Base-by-base conservation (phyloP, 2,888 invertebrate species). In the Schizaphis graminum region DNA sequence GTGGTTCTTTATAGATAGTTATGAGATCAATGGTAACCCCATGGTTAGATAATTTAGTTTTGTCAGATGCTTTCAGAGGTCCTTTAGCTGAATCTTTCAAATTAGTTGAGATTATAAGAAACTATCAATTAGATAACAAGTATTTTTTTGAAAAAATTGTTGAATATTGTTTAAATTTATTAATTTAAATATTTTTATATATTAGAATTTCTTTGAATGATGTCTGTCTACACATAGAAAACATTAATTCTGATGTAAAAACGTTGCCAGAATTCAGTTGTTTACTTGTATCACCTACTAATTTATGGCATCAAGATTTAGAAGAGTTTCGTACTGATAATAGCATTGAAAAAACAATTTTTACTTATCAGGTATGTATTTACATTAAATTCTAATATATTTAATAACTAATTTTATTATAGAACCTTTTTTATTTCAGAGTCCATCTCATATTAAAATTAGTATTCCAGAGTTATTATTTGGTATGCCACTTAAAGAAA, bases 191-290 rank as follows among this genome's bases (percentile, higher is more conserved):
- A 77, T 77, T 16, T 21, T 35, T 77, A 77, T 77, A 4, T 21
- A 11, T 98, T 95, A 97, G 97, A 95, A 97, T 97, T 95, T 97
- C 98, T 77, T 96, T 99, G 95, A 97, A 97, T 91, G 97, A 98
- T 95, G 97, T 98, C 94, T 99, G 99, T 96, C 97, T 98, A 95
- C 98, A 98, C 95, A 97, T 99, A 93, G 98, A 98, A 96, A 97
- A 97, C 94, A 97, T 98, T 13, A 94, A 94, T 77, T 95, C 94
- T 88, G 93, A 94, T 77, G 77, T 94, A 35, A 94, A 95, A 24
- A 94, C 98, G 94, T 96, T 99, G 95, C 99, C 99, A 0, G 98
- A 99, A 96, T 99, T 98, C 96, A 98, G 97, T 96, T 99, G 99
- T 96, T 96, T 99, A 53, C 96, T 98, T 84, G 96, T 99, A 21